Percentiles rank a stretch among this genome's conserved stretches.
phyloP scores from a whole-genome alignment of 2,888 invertebrate genomes.

The Zonitis immaculata region DNA sequence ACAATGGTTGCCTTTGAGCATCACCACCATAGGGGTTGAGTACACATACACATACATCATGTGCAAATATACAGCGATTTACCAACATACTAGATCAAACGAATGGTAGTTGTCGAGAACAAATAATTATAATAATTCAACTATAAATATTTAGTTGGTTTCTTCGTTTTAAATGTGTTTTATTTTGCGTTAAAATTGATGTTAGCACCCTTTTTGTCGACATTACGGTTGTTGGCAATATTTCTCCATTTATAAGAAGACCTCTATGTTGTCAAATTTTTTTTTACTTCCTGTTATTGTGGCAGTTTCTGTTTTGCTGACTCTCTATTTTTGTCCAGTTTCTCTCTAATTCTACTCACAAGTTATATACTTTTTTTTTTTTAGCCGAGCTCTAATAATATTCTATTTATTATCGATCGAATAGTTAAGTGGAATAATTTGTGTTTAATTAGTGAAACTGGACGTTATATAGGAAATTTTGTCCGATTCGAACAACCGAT shows the following conservation, averaged over 20 bases:
- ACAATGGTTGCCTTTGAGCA: conserved; percentile 24
- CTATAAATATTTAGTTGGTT: no score
- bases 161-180: neutral
- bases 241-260: neutral
- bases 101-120: no score
- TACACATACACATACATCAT: conserved; percentile 32
- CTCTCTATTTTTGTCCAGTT: neutral
- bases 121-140: no score
- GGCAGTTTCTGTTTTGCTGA: neutral
- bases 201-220: neutral
- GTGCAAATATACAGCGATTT: conserved; percentile 21
- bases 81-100: conserved; percentile 7
- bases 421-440: conserved; percentile 19
- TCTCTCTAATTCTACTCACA: no score
- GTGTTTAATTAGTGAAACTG: conserved; percentile 29
- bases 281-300: neutral
- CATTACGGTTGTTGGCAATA: neutral
- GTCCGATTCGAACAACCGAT: conserved; percentile 15
- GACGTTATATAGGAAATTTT: conserved; percentile 21
- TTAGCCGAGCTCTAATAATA: no score
- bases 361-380: no score
- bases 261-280: neutral
- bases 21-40: conserved; percentile 20
- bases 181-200: neutral
- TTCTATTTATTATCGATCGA: neutral